phyloP scores from a whole-genome alignment of 2,113 vertebrate species.

The Phrynosoma blainvillii region DNA sequence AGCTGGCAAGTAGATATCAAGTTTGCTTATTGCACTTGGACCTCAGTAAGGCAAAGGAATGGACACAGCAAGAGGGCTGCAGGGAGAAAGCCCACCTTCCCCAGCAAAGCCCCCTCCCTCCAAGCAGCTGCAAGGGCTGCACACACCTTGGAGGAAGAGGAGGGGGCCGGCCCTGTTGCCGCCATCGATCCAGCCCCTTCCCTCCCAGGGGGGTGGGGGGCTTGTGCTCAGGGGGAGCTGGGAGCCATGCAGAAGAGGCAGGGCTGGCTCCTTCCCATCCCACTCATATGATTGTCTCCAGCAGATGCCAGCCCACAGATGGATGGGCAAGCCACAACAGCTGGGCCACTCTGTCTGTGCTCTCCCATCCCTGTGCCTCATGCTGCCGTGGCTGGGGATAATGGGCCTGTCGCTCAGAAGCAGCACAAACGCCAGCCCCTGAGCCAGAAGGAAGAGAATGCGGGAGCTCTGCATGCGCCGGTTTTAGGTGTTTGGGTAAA shows the following conservation, averaged over 20 bases:
- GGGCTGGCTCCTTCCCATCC: slow-evolving; percentile 49
- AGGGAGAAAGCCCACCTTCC: slow-evolving; percentile 62
- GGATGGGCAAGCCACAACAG: slow-evolving; percentile 25
- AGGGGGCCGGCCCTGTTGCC: neutral
- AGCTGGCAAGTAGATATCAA: slow-evolving; percentile 60
- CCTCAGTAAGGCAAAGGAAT: slow-evolving; percentile 78
- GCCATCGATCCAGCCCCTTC: too few species aligned
- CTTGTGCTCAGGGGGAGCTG: slow-evolving; percentile 29
- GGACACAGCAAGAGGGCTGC: slow-evolving; percentile 53
- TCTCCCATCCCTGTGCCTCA: too few species aligned
- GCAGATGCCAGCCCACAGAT: slow-evolving; percentile 53
- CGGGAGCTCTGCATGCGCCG: too few species aligned
- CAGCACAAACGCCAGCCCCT: too few species aligned
- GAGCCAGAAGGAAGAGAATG: too few species aligned
- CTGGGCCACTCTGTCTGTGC: too few species aligned
- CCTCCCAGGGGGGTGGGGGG: too few species aligned
- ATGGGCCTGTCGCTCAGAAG: too few species aligned
- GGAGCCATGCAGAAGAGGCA: neutral
- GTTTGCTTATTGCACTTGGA: slow-evolving; percentile 82
- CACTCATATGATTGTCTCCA: slow-evolving; percentile 75
- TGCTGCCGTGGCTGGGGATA: too few species aligned
- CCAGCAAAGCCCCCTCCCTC: slow-evolving; percentile 27
- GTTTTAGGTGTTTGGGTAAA: too few species aligned
- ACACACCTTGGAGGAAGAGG: neutral
- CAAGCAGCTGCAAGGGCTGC: slow-evolving; percentile 25